These are phyloP conservation scores for Nanorana parkeri DNA, from an alignment of 2,113 vertebrate species.

Conservation along the genomic window DNA sequence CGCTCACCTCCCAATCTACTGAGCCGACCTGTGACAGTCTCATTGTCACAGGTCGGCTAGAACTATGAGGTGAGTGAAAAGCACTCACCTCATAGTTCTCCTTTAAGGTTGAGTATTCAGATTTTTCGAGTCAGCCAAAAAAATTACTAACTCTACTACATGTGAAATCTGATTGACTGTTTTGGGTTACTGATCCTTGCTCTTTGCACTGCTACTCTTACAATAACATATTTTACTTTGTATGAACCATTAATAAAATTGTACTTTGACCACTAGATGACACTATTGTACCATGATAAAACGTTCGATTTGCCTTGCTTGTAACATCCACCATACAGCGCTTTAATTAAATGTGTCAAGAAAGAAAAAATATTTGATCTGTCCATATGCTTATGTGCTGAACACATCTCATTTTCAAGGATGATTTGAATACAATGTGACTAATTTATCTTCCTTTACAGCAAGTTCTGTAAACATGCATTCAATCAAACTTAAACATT, in stretches of 20 bases:
- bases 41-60: too few relatives aligned
- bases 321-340: not conserved
- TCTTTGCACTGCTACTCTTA: too few relatives aligned
- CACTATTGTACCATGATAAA: slow-evolving; percentile 47
- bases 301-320: not conserved
- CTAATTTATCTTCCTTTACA: slow-evolving; percentile 29
- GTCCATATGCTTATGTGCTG: slow-evolving; percentile 10
- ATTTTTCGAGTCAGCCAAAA: too few relatives aligned
- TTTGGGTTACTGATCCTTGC: too few relatives aligned
- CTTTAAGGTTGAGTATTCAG: too few relatives aligned
- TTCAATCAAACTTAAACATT: slow-evolving; percentile 31
- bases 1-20: too few relatives aligned
- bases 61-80: too few relatives aligned
- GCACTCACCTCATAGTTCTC: too few relatives aligned
- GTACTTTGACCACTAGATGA: slow-evolving; percentile 43
- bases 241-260: not conserved
- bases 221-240: not conserved
- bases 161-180: too few relatives aligned
- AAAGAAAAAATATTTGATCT: slow-evolving; percentile 29
- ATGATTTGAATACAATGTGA: slow-evolving; percentile 28
- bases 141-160: too few relatives aligned
- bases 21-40: too few relatives aligned
- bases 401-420: slow-evolving; percentile 17
- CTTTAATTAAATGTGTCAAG: slow-evolving; percentile 18
- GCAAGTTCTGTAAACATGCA: slow-evolving; percentile 23